A percentile compares a stretch with the other conserved stretches of the same genome.
phyloP scores from a whole-genome alignment of 2,797 vertebrate species.

The Poecile montanus region DNA sequence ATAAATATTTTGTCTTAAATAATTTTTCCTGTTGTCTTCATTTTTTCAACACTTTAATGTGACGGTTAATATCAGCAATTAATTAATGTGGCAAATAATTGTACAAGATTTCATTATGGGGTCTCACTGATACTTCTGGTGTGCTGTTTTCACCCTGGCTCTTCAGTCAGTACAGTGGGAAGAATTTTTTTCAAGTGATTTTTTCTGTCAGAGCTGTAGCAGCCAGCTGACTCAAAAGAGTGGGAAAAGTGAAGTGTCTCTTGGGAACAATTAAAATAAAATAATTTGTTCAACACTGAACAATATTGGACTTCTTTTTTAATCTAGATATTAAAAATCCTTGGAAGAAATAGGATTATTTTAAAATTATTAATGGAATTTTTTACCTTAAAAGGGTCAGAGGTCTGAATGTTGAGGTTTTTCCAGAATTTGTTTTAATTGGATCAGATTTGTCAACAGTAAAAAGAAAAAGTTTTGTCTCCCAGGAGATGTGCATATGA shows the following conservation, averaged over 20 bases:
- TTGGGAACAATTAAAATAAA: neutral
- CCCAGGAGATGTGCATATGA: conserved; percentile 65
- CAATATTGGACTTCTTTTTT: neutral
- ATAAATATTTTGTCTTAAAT: neutral
- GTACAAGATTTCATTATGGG: neutral
- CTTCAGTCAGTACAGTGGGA: neutral
- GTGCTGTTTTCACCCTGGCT: neutral
- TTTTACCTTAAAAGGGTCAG: neutral
- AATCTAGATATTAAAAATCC: neutral
- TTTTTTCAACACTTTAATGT: neutral
- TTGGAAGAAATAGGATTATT: neutral
- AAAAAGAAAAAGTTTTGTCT: conserved; percentile 62
- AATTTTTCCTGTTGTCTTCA: neutral
- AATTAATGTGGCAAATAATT: neutral
- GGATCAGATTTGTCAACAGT: conserved; percentile 61
- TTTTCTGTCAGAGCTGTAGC: neutral
- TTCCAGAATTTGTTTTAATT: neutral
- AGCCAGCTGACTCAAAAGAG: neutral
- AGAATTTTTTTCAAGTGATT: neutral
- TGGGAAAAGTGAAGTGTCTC: neutral
- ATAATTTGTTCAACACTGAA: neutral
- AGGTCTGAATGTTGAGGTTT: neutral
- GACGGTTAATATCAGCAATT: neutral
- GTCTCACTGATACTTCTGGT: neutral
- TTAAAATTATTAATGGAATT: neutral